Evolutionary conservation across 2,888 invertebrate species (phyloP), one percentile per base, ranked within the genome.

Genomic region (Marronus borbonicus): DNA sequence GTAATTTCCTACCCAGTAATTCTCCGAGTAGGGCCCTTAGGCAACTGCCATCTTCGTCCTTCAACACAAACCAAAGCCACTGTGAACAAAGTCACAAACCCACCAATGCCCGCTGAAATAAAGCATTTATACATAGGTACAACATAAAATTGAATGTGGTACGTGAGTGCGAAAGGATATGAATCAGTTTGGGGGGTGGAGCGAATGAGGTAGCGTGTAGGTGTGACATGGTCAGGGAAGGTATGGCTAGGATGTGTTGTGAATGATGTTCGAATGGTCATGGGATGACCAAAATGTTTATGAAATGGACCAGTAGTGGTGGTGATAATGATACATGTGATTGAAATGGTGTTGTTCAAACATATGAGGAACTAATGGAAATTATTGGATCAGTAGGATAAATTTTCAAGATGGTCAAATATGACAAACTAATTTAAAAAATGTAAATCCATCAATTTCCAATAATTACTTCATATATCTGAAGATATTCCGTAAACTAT

Each of bases 11-110:
- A 87, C 86, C 86, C 85, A 85, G 81, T 84, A 86, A 83, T 80
- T 86, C 84, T 81, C 85, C 84, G 82, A 85, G 83, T 82, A 85
- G 82, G 80, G 81, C 81, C 82, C 81, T 84, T 83, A 84, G 83
- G 83, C 86, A 85, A 83, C 84, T 86, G 85, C 85, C 84, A 80
- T 86, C 86, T 84, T 86, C 86, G 86, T 86, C 86, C 85, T 84
- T 85, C 85, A 88, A 86, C 85, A 87, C 84, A 86, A 85, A 87
- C 88, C 87, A 87, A 86, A 88, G 87, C 87, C 87, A 87, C 82
- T 86, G 87, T 85, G 86, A 86, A 86, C 86, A 87, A 85, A 87
- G 87, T 88, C 87, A 88, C 87, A 88, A 86, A 85, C 86, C 85
- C 85, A 86, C 85, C 85, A 85, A 84, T 84, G 86, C 84, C 85